Base-by-base conservation (phyloP, 2,888 invertebrate species). In the Agrochola lota region DNA sequence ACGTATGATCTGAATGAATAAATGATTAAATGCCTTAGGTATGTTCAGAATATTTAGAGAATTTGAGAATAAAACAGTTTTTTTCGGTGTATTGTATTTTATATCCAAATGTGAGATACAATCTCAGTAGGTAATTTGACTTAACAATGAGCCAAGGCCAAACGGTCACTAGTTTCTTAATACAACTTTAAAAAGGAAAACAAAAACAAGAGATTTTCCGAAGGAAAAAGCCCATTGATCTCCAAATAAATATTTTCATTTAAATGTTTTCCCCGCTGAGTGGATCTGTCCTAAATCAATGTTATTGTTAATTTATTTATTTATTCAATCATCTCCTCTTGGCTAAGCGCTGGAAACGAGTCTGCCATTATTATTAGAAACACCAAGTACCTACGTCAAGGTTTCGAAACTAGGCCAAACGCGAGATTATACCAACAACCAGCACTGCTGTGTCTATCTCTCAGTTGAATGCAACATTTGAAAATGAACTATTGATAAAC, bases 351-450 rank as follows among this genome's bases (percentile, higher is more conserved):
- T 93, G 92, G 92, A 93, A 93, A 92, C 92, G 90, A 91, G 91
- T 91, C 92, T 81, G 89, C 87, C 91, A 93, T 93, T 93, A 94
- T 94, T 94, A 95, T 93, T 95, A 95, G 94, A 93, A 93, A 91
- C 93, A 90, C 88, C 88, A 87, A 91, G 93, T 94, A 94, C 92
- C 90, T 91, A 91, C 91, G 90, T 94, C 95, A 95, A 95, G 96
- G 95, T 94, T 94, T 92, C 85, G 91, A 92, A 95, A 94, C 95
- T 95, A 92, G 95, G 95, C 89, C 95, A 93, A 94, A 93, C 91
- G 92, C 91, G 91, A 92, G 93, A 94, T 90, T 92, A 89, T 88
- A 88, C 86, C 80, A 84, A 83, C 74, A 74, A 59, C 74, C 74
- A 74, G 59, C 85, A 86, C 82, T 78, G 78, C 84, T 80, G 79